Evolutionary conservation across 2,113 vertebrate genomes (phyloP), one percentile per base, ranked within the genome.

Genomic region (Malaclemys terrapin): DNA sequence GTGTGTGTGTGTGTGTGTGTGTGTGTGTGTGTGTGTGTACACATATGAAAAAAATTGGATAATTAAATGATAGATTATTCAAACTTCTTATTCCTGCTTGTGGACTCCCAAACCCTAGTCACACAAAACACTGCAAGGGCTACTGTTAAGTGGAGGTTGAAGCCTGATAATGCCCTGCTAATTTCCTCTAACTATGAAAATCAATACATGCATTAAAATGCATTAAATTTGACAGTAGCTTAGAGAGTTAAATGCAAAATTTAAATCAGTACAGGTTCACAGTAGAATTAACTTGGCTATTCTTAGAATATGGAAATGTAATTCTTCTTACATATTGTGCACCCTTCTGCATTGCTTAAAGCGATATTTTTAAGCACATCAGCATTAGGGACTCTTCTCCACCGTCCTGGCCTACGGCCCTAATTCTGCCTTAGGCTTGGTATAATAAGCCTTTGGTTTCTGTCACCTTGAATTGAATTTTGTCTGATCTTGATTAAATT

Each of bases 131-230:
- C 89, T 83, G 88, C 89, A 97, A 95, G 84, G 80, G 22, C 57
- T 96, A 96, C 90, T 95, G 92, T 95, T 95, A 97, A 95, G 87
- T 93, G 96, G 98, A 97, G 96, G 95, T 97, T 93, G 96, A 87
- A 96, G 90, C 91, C 94, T 94, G 93, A 96, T 93, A 94, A 95
- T 97, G 86, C 94, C 94, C 82, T 93, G 80, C 87, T 98, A 94
- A 95, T 98, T 98, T 98, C 84, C 89, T 97, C 96, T 96, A 95
- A 91, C 82, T 94, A 53, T 93, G 95, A 88, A 95, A 96, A 98
- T 98, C 95, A 95, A 97, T 97, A 92, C 81, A 82, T 87, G 80
- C 91, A 97, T 95, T 93, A 97, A 93, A 95, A 96, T 96, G 90
- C 93, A 97, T 97, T 97, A 93, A 92, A 96, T 86, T 97, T 97